Percentiles rank a stretch among this genome's conserved stretches.
phyloP scores from a whole-genome alignment of 2,113 vertebrate genomes.

The Platysteira castanea region DNA sequence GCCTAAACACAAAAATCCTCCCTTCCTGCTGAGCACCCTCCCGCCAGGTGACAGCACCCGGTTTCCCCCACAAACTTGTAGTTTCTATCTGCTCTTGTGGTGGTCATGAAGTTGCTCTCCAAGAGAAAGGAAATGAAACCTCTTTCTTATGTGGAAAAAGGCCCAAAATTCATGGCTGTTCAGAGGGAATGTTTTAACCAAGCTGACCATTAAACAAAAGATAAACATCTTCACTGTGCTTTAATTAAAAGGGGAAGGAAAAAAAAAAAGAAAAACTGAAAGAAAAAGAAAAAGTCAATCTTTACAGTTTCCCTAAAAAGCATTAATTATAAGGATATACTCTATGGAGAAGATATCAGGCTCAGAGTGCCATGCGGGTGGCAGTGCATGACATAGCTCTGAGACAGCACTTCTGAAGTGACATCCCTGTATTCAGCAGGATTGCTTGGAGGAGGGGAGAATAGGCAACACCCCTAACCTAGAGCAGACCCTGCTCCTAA shows the following conservation, averaged over 20 bases:
- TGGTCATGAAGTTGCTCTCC: neutral
- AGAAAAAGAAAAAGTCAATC: neutral
- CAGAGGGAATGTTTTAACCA: neutral
- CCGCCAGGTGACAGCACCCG: neutral
- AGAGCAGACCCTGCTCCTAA: neutral
- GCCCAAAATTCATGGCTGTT: neutral
- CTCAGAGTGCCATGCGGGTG: neutral
- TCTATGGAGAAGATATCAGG: neutral
- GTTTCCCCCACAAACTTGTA: neutral
- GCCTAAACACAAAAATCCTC: neutral
- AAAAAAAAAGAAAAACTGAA: no score
- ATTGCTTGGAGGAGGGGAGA: neutral
- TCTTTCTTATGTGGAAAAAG: neutral
- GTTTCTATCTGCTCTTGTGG: neutral
- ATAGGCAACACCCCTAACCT: neutral
- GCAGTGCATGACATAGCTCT: neutral
- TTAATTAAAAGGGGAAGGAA: neutral
- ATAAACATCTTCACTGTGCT: neutral
- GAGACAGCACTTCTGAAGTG: neutral
- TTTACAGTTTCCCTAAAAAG: neutral
- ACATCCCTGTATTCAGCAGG: fast-evolving
- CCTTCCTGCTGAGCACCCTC: neutral
- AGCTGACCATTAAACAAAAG: neutral
- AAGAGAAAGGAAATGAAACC: neutral
- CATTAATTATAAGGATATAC: neutral